Evolutionary conservation across 2,888 invertebrate species (phyloP).

Genomic region (Galeopsomyia nigrocyanea): DNA sequence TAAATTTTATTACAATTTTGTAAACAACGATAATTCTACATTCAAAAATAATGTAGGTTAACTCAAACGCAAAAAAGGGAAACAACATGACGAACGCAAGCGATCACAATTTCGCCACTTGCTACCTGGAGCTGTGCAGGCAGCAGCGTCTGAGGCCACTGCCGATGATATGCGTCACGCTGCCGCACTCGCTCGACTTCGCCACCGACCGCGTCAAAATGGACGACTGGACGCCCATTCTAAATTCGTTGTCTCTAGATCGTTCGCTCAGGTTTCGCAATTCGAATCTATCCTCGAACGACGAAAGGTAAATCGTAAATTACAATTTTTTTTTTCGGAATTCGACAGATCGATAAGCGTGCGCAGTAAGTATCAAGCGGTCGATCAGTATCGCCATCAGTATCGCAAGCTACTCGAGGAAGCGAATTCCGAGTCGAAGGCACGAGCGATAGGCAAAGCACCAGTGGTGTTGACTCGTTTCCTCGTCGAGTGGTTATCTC

Average conservation of each 20-base stretch:
- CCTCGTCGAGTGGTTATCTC: conserved; percentile 76
- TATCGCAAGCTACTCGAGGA: conserved; percentile 71
- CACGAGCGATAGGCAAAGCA: conserved; percentile 75
- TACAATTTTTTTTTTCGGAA: not conserved
- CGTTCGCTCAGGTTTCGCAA: conserved; percentile 72
- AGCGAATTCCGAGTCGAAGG: conserved; percentile 74
- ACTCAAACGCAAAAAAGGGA: not conserved
- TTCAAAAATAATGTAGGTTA: too few relatives aligned
- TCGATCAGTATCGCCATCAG: conserved; percentile 56
- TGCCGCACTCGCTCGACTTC: conserved; percentile 75
- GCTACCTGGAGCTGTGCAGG: conserved; percentile 66
- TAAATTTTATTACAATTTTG: too few relatives aligned
- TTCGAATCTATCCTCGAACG: too few relatives aligned
- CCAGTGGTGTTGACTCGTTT: conserved; percentile 80
- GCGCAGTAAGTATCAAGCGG: conserved; percentile 71
- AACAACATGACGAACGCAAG: conserved; percentile 14
- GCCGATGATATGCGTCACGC: conserved; percentile 62
- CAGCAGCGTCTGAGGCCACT: conserved; percentile 60
- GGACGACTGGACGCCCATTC: conserved; percentile 82
- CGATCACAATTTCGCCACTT: conserved; percentile 59
- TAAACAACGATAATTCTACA: too few relatives aligned
- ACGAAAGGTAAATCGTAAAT: too few relatives aligned
- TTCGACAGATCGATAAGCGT: conserved; percentile 74
- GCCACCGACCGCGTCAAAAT: conserved; percentile 82
- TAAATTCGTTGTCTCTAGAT: conserved; percentile 80